Evolutionary conservation across 2,888 invertebrate species (phyloP).

Genomic region (Drosophila colorata): DNA sequence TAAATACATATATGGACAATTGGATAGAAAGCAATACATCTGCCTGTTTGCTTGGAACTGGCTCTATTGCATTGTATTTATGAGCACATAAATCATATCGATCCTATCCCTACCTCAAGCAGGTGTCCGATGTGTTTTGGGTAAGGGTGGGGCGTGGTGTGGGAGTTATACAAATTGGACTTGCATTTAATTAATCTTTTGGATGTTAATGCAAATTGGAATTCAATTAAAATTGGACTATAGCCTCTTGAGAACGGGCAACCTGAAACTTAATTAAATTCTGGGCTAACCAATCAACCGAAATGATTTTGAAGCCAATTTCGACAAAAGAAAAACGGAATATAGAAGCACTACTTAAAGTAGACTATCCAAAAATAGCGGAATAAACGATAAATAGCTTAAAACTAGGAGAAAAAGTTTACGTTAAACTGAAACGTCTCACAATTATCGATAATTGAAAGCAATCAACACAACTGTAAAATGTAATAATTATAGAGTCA

Average conservation of each 20-base stretch:
- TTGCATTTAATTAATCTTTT: conserved; percentile 39
- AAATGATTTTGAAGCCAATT: too few species aligned
- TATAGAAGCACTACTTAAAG: too few species aligned
- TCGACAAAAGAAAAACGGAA: not conserved
- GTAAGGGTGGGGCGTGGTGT: too few species aligned
- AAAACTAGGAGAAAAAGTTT: not conserved
- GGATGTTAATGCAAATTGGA: conserved; percentile 2
- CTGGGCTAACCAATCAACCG: not conserved
- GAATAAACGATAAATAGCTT: not conserved
- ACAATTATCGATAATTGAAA: too few species aligned
- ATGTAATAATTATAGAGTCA: too few species aligned
- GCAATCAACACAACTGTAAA: too few species aligned
- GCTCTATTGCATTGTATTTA: too few species aligned
- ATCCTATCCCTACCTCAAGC: not conserved
- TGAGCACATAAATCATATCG: conserved; percentile 18
- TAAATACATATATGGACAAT: not conserved
- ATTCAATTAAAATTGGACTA: conserved; percentile 33
- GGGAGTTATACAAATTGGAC: not conserved
- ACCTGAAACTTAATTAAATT: not conserved
- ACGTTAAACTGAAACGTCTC: too few species aligned
- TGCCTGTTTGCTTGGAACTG: too few species aligned
- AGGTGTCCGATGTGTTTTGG: not conserved
- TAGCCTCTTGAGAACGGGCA: not conserved
- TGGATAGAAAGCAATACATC: not conserved
- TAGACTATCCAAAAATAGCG: too few species aligned